Conservation (phyloP, 2,113 vertebrate species). For the Oceanodroma tethys region DNA sequence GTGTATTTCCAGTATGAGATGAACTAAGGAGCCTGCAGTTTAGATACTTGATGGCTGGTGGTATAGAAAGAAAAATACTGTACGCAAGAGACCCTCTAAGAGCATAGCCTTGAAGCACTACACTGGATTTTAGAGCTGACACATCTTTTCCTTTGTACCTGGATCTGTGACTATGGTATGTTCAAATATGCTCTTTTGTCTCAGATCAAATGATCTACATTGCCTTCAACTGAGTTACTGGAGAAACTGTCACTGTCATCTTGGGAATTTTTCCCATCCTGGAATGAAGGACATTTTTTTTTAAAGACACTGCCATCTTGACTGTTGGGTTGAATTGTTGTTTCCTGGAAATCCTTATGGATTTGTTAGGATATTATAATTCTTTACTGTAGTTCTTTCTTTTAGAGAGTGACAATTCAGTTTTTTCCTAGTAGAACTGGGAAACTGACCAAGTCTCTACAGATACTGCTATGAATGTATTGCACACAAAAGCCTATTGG, state of each 20-base stretch:
- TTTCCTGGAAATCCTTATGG: neutral
- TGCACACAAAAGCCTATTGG: neutral
- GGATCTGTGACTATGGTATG: neutral
- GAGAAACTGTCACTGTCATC: neutral
- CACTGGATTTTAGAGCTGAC: neutral
- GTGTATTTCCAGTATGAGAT: slow-evolving; percentile 14
- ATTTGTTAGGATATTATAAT: neutral
- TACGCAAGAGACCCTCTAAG: neutral
- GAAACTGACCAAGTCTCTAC: neutral
- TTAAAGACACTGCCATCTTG: neutral
- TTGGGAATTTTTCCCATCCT: neutral
- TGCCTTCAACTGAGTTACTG: slow-evolving; percentile 1
- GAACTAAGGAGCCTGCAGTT: slow-evolving; percentile 8
- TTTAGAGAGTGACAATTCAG: neutral
- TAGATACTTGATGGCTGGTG: neutral
- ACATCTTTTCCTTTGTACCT: neutral
- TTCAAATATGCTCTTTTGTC: slow-evolving; percentile 36
- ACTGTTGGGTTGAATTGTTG: neutral
- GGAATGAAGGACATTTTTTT: neutral
- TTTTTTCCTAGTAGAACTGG: neutral
- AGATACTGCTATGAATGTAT: neutral
- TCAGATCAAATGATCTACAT: slow-evolving; percentile 36
- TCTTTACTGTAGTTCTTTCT: neutral
- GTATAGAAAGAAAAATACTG: neutral
- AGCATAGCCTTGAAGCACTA: neutral